A percentile compares a stretch with the other conserved stretches of the same genome.
phyloP scores from a whole-genome alignment of 1,140 invertebrate genomes.

The Lasioglossum baleicum region DNA sequence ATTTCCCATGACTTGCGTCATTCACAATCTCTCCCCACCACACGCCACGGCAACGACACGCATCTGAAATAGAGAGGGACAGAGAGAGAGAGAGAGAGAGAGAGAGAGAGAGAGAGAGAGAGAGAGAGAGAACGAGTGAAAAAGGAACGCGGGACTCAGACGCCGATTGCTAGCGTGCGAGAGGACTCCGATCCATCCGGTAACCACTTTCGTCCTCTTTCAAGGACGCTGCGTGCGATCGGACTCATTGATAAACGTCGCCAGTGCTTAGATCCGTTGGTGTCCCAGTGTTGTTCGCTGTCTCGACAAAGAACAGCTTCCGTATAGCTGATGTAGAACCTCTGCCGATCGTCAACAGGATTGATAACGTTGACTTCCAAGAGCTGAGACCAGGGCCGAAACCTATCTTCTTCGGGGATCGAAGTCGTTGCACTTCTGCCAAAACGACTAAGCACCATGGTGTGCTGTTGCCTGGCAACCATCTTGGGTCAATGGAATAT shows the following conservation, averaged over 20 bases:
- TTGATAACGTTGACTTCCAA: too few relatives aligned
- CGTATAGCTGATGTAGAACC: too few relatives aligned
- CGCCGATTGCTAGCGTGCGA: conserved; percentile 25
- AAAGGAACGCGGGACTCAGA: conserved; percentile 31
- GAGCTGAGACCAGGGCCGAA: neutral
- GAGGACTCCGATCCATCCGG: conserved; percentile 20
- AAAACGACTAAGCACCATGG: conserved; percentile 43
- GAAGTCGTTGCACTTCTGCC: conserved; percentile 34
- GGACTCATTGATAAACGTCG: conserved; percentile 11
- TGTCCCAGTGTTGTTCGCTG: conserved; percentile 3
- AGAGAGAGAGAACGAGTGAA: conserved; percentile 4
- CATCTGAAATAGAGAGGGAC: conserved; percentile 54
- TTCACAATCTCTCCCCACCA: conserved; percentile 75
- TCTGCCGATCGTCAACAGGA: too few relatives aligned
- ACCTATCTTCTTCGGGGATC: neutral
- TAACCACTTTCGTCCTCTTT: conserved; percentile 51
- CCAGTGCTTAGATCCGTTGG: neutral
- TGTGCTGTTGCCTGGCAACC: conserved; percentile 67
- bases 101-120: conserved; percentile 47
- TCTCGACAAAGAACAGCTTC: too few relatives aligned
- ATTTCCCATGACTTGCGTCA: conserved; percentile 78
- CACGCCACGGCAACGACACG: conserved; percentile 54
- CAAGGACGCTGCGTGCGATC: conserved; percentile 42
- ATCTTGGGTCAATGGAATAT: conserved; percentile 67
- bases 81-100: conserved; percentile 33